Evolutionary conservation across 2,797 vertebrate genomes (phyloP).

Genomic region (Crenichthys baileyi): DNA sequence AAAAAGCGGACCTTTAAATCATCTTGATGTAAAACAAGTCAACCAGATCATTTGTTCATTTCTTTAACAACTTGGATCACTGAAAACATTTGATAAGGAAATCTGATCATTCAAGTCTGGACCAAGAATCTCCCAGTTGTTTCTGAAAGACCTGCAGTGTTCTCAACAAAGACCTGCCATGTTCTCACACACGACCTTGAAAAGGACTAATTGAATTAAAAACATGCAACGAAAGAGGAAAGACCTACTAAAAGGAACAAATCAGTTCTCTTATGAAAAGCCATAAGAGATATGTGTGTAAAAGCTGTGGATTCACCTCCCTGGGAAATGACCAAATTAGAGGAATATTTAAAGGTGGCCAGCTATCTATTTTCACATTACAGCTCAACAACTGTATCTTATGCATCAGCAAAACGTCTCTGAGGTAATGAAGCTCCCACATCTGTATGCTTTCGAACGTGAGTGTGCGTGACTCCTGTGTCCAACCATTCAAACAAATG

Average conservation of each 20-base stretch:
- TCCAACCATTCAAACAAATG: slow-evolving; percentile 39
- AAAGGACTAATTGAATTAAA: neutral
- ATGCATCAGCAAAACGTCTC: slow-evolving; percentile 41
- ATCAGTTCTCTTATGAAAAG: neutral
- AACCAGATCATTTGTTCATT: neutral
- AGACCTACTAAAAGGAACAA: neutral
- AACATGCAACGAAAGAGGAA: neutral
- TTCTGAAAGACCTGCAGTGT: neutral
- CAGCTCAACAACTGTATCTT: slow-evolving; percentile 37
- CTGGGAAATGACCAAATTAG: neutral
- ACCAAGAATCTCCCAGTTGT: neutral
- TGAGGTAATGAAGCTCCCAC: slow-evolving; percentile 26
- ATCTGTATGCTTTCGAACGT: slow-evolving; percentile 5
- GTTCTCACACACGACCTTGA: no score
- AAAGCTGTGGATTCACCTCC: slow-evolving; percentile 18
- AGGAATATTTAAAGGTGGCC: slow-evolving; percentile 30
- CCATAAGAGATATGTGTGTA: neutral
- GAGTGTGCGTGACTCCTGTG: slow-evolving; percentile 17
- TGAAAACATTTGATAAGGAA: neutral
- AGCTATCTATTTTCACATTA: slow-evolving; percentile 59
- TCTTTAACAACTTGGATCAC: neutral
- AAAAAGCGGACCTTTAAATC: no score
- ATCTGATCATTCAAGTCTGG: neutral
- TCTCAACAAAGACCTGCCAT: neutral
- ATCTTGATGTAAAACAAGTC: no score